Evolutionary conservation across 2,797 vertebrate species (phyloP), one percentile per base, ranked within the genome.

Genomic region (Chelidonichthys spinosus): DNA sequence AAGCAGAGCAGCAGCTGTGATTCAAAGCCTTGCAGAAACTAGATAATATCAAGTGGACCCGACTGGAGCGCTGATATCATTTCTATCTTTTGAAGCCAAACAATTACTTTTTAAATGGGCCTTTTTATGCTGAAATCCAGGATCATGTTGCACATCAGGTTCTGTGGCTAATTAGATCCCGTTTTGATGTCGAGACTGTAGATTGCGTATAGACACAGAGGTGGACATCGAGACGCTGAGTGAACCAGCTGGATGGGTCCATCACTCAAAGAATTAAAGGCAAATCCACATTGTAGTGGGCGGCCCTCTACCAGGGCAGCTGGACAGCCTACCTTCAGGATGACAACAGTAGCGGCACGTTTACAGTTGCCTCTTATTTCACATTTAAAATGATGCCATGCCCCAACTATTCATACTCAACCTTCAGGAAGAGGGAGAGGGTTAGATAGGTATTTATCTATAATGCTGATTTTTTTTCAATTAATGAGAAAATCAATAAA

Each of bases 331-430:
- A 61, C 69, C 68, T 77, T 32, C 62, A 78, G 72, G 72, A 78
- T 53, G 32, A 62, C 42, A 79, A 76, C 63, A 76, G 44, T 37
- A 67, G 44, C 47, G 58, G 62, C 69, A 81, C 64, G 63, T 49
- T 84, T 74, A 68, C 10, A 62, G 65, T 77, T 81, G 44, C 72
- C 10, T 85, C 46, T 80, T 79, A 82, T 87, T 84, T 86, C 79
- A 74, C 64, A 65, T 84, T 73, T 86, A 78, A 82, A 89, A 91
- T 89, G 88, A 85, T 64, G 67, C 39, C 32, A 6, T n/a, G 42
- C 79, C 84, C 70, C 69, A 10, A 61, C 79, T 62, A 40, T 66
- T 76, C 47, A 63, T 40, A 55, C 58, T 62, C 44, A 44, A 2
- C 25, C 25, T 25, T 7, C 15, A 1, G n/a, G 7, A 39, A 25